Evolutionary conservation across 2,797 vertebrate species (phyloP), one percentile per base, ranked within the genome.

Genomic region (Myiotriccus ornatus): DNA sequence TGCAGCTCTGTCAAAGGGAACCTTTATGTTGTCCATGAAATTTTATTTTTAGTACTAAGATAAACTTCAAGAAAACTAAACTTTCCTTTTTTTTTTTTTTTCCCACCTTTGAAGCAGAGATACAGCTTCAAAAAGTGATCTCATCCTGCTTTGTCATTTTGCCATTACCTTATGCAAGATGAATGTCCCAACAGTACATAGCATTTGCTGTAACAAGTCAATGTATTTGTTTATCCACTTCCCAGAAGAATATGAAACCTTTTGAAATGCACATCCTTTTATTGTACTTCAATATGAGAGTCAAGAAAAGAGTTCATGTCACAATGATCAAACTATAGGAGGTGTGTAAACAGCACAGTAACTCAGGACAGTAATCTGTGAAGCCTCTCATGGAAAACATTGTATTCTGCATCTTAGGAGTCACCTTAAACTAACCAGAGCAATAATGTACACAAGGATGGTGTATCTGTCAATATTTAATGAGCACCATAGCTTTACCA

Each of bases 81-180:
- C 46, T 70, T 79, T 62, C 32, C 24, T 60, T 25, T 86, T 55
- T 34, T 84, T 41, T 24, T 60, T 25, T 86, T 55, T 34, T 81
- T 37, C 18, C 4, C 24, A 6, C 3, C 1, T 83, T 56, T 80
- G 21, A 41, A 34, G 59, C 81, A 76, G n/a, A 82, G 69, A 82
- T 17, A 80, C 4, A 67, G 37, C n/a, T 86, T 67, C 43, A 92
- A 68, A 94, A 84, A 80, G 53, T 62, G 14, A 6, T 80, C 57
- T 94, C 69, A 59, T 93, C 68, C 50, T 35, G 44, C 69, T 85
- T 83, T 95, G 64, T 87, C 30, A 27, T 77, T 92, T 89, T 91
- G 52, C 60, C 73, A 63, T 93, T 94, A 75, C 52, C 53, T 81
- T 87, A 37, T 80, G 53, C 16, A 24, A 71, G 56, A 55, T 64